A percentile compares a stretch with the other conserved stretches of the same genome.
Conservation (phyloP, 2,888 invertebrate genomes). For the Gibbula magus region DNA sequence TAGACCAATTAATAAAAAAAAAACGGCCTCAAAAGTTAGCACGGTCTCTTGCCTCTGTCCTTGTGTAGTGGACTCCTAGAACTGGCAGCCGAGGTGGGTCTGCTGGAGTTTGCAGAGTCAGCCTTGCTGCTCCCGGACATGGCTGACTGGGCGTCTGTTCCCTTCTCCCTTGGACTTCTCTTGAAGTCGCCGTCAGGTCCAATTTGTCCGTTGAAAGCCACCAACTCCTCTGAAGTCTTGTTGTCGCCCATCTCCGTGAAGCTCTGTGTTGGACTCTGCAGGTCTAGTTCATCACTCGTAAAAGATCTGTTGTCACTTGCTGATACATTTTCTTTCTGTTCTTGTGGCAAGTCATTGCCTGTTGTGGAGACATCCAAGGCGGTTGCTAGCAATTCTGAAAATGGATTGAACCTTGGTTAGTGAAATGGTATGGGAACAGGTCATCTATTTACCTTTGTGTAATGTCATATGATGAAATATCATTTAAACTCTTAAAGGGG, state of each 20-base stretch:
- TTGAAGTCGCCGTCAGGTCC: neutral
- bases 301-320: slow-evolving; percentile 1
- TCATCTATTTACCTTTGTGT: too few species aligned
- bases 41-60: slow-evolving; percentile 23
- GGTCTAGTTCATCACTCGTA: neutral
- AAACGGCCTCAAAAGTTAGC: too few species aligned
- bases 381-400: slow-evolving; percentile 4
- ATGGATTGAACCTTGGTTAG: too few species aligned
- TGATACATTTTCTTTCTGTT: slow-evolving; percentile 8
- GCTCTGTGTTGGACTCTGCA: neutral
- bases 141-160: slow-evolving; percentile 32
- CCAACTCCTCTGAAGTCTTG: neutral
- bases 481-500: too few species aligned
- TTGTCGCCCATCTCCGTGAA: neutral
- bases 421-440: too few species aligned
- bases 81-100: slow-evolving; percentile 44
- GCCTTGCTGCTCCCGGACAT: slow-evolving; percentile 40
- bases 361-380: slow-evolving; percentile 12
- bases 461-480: too few species aligned
- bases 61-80: slow-evolving; percentile 42
- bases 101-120: slow-evolving; percentile 40
- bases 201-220: neutral
- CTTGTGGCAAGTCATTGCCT: neutral
- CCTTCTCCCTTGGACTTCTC: neutral
- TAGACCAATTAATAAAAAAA: too few species aligned